Evolutionary conservation across 2,888 invertebrate species (phyloP), one percentile per base, ranked within the genome.

Genomic region (Oscheius onirici): DNA sequence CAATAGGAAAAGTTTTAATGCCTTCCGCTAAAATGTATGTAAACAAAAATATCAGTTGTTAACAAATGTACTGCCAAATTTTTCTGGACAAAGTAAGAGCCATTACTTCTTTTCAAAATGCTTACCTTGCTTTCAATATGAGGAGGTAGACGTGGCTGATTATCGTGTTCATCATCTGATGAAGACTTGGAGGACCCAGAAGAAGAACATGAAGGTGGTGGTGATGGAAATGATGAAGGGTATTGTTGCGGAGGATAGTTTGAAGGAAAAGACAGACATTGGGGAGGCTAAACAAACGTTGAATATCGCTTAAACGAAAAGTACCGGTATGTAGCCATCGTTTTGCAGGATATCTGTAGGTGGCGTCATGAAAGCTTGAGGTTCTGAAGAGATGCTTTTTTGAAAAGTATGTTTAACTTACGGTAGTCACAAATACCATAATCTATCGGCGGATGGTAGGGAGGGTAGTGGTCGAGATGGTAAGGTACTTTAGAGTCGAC

Each of bases 91-190:
- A n/a, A n/a, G n/a, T n/a, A 52, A 54, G 11, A 28, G 24, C 13
- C 1, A 28, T 11, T 54, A n/a, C 1, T 3, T 15, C 13, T 13
- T n/a, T 24, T 24, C 11, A 28, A 28, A 34, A 34, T 34, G 34
- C 61, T 13, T n/a, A 69, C 69, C 34, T 69, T 69, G 26, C 34
- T 46, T 28, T 69, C 69, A 43, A 69, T 69, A 49, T 69, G 69
- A 24, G 58, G 58, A 15, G 69, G 69, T 11, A 69, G 28, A 6
- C 69, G 15, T 11, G 58, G 26, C 1, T 58, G 51, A 6, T 17
- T n/a, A 24, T 60, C 69, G 6, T 49, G 26, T 40, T 51, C 51
- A 44, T 57, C 69, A 26, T 40, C 40, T 10, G 34, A 26, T n/a
- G 28, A 43, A 13, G 63, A 63, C 17, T 54, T 69, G 3, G 43